These are phyloP conservation scores for Heliconius sara DNA, from an alignment of 2,888 invertebrate genomes.

Conservation along the genomic window DNA sequence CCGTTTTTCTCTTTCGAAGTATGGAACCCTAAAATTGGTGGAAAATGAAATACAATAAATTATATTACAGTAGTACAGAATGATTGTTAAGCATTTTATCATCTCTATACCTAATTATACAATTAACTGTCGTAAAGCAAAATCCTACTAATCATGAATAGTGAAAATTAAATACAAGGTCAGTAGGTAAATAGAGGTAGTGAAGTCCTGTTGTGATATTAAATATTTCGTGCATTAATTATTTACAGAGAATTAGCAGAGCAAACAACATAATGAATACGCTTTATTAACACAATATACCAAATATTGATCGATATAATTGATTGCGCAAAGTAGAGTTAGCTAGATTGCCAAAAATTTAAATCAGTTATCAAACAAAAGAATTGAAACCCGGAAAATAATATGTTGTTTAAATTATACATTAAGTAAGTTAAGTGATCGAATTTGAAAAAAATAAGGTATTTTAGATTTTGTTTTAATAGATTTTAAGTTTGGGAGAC, in stretches of 20 bases:
- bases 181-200: neutral
- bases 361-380: neutral
- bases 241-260: slow-evolving; percentile 45
- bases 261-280: slow-evolving; percentile 40
- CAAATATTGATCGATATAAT: slow-evolving; percentile 47
- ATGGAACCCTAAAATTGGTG: too few species aligned
- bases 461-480: neutral
- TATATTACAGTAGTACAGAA: too few species aligned
- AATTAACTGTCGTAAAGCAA: neutral
- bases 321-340: slow-evolving; percentile 31
- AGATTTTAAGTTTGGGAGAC: neutral
- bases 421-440: neutral
- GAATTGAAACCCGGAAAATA: neutral
- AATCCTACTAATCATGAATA: neutral
- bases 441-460: neutral
- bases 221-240: slow-evolving; percentile 27
- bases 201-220: slow-evolving; percentile 26
- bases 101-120: too few species aligned
- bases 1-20: too few species aligned
- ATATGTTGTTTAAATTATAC: neutral
- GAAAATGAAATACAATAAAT: too few species aligned
- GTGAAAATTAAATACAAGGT: slow-evolving; percentile 29
- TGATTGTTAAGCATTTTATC: too few species aligned
- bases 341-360: slow-evolving; percentile 28
- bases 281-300: slow-evolving; percentile 32